Evolutionary conservation across 1,140 invertebrate species (phyloP).

Genomic region (Batillaria attramentaria): DNA sequence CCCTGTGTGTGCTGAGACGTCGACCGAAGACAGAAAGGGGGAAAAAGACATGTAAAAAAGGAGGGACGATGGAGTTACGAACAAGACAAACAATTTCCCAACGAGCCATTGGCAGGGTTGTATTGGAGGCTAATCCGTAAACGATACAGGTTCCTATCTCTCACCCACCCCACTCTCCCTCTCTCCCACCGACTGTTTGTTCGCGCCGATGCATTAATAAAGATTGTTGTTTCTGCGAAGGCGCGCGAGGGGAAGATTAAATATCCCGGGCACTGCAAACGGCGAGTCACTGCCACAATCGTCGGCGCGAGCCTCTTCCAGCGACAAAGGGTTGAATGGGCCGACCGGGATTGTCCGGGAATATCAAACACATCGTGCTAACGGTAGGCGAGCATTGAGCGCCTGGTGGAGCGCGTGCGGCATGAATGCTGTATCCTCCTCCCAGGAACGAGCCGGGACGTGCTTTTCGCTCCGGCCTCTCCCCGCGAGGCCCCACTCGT

Average conservation of each 20-base stretch:
- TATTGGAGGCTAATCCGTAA: constrained; percentile 34
- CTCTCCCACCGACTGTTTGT: constrained; percentile 28
- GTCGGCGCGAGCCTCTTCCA: constrained; percentile 3
- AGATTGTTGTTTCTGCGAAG: constrained; percentile 28
- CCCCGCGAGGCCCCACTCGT: not conserved
- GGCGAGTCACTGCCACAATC: constrained; percentile 13
- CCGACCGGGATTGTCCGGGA: constrained; percentile 24
- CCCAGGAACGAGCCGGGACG: not conserved
- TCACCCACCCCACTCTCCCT: not conserved
- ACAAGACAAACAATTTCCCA: not conserved
- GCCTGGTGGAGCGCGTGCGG: constrained; percentile 3
- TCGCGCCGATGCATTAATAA: constrained; percentile 41
- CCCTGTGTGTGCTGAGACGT: too few species aligned
- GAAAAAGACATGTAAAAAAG: not conserved
- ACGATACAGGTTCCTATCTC: constrained; percentile 32
- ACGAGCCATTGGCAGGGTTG: not conserved
- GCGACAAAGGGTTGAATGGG: constrained; percentile 33
- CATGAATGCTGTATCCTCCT: constrained; percentile 17
- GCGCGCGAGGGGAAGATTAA: constrained; percentile 31
- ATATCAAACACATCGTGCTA: constrained; percentile 34
- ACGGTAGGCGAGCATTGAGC: constrained; percentile 17
- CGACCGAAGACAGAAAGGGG: not conserved
- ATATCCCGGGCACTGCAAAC: constrained; percentile 31
- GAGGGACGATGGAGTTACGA: not conserved
- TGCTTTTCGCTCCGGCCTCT: not conserved